Base-by-base conservation (phyloP, 92 coral and sea anemone genomes). In the Porites rus region DNA sequence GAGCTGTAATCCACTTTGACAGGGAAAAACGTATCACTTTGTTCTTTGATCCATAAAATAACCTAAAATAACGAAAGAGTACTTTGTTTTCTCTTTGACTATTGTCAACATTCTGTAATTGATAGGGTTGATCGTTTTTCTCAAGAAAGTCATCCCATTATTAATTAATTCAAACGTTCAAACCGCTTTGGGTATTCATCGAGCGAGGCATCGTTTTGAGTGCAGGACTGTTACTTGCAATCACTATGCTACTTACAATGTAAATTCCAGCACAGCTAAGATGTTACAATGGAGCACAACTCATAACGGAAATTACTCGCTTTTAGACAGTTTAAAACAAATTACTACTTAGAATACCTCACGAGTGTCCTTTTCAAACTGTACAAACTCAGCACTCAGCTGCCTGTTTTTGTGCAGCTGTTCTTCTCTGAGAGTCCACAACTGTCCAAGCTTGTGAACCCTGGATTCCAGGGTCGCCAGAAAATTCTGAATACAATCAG, bases 11-110 rank as follows among this genome's bases (percentile, higher is more conserved):
- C 96, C 79, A 97, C 90, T 82, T 85, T 95, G 77, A 95, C 99
- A 25, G 98, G 99, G 73, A 97, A 97, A 82, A 95, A 97, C 91
- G 94, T 92, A 52, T 97, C 99, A 82, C 99, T 97, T 52, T 97
- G 99, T 78, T 91, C 94, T 76, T 97, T 94, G 69, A 97, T 93
- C 99, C 99, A 97, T 53, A 98, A 84, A 50, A 97, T 97, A 1
- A 97, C 98, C 98, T 97, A 64, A 64, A 10, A 52, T 2, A 18
- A 17, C 1, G 8, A 7, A 18, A 73, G 25, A 7, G 19, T 43
- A 10, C 12, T 0, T 11, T 0, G 14, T 54, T 54, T 54, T 8
- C 14, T 54, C 14, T 54, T 13, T 10, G 60, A 54, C 60, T 10
- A 8, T 54, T 54, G 14, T 7, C 17, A 56, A 14, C 16, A 10